phyloP scores from a whole-genome alignment of 2,888 invertebrate species.

The Tridacna gigas region DNA sequence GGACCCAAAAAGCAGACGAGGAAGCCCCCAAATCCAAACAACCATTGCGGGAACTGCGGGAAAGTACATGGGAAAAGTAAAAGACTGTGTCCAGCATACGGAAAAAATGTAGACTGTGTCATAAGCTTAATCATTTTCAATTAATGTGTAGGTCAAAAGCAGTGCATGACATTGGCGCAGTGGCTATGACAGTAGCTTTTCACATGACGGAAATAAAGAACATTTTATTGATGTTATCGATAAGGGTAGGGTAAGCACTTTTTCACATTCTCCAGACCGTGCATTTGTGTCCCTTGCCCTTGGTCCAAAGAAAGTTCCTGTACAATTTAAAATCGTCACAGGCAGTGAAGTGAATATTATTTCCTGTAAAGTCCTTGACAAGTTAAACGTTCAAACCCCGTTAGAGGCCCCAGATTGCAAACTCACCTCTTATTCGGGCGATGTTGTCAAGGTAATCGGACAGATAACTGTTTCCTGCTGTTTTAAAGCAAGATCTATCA shows the following conservation, averaged over 20 bases:
- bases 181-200: not conserved
- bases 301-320: not conserved
- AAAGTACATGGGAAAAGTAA: not conserved
- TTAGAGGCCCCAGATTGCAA: not conserved
- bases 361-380: not conserved
- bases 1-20: not conserved
- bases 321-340: not conserved
- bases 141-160: not conserved
- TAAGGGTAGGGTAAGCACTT: not conserved
- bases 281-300: not conserved
- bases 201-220: not conserved
- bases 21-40: not conserved
- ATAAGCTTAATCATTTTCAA: constrained; percentile 5
- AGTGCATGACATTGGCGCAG: not conserved
- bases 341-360: constrained; percentile 7
- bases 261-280: constrained; percentile 5
- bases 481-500: not conserved
- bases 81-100: not conserved
- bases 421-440: constrained; percentile 4
- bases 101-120: not conserved
- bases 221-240: not conserved
- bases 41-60: not conserved
- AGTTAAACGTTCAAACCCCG: not conserved
- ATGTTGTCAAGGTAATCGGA: not conserved
- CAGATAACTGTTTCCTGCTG: not conserved